Conservation (phyloP, 2,113 vertebrate genomes). For the Thermophis baileyi region DNA sequence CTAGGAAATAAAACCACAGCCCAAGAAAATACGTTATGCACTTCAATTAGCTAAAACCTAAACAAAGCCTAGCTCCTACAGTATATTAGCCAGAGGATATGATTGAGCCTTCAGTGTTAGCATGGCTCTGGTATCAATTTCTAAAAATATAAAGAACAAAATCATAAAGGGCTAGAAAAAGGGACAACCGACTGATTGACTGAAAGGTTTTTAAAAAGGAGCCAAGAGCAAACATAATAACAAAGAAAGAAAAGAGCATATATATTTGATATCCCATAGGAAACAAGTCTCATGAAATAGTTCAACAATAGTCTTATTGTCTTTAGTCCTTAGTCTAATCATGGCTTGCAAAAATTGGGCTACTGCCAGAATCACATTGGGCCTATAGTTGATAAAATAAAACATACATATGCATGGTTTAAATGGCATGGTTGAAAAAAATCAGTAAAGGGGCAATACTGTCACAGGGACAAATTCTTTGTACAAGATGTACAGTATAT, state of each 20-base stretch:
- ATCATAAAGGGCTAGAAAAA: neutral
- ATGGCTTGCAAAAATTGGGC: neutral
- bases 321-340: neutral
- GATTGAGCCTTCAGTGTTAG: neutral
- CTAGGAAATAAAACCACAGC: neutral
- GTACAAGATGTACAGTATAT: neutral
- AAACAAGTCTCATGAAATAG: neutral
- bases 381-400: neutral
- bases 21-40: neutral
- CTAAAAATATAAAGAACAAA: neutral
- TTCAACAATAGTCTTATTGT: neutral
- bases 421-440: neutral
- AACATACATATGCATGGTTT: neutral
- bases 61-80: neutral
- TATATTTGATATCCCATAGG: neutral
- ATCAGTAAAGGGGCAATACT: neutral
- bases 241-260: neutral
- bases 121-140: neutral
- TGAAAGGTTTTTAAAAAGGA: neutral
- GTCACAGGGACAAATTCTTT: neutral
- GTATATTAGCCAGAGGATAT: neutral
- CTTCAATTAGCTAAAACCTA: neutral
- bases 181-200: neutral
- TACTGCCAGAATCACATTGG: too few species aligned
- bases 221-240: neutral